Evolutionary conservation across 2,113 vertebrate genomes (phyloP).

Genomic region (Tretioscincus oriximinensis): DNA sequence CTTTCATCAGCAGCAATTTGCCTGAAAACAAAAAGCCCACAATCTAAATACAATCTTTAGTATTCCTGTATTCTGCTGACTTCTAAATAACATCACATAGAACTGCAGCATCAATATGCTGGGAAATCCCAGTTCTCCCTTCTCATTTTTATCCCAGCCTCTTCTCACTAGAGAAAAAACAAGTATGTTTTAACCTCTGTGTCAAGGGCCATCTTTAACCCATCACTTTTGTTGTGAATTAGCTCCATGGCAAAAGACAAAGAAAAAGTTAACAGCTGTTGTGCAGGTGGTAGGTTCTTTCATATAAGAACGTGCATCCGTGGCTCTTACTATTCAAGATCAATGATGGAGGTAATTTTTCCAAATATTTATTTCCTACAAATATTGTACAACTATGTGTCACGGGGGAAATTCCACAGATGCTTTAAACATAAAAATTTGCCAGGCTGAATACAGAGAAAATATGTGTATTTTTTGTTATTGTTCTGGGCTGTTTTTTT

Average conservation of each 20-base stretch:
- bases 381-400: not conserved
- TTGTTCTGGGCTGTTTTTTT: not conserved
- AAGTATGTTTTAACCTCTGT: conserved; percentile 18
- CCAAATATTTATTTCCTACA: not conserved
- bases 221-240: conserved; percentile 14
- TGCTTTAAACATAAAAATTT: not conserved
- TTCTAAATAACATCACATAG: not conserved
- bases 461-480: not conserved
- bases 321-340: not conserved
- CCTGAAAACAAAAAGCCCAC: not conserved
- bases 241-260: not conserved
- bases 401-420: conserved; percentile 22
- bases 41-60: not conserved
- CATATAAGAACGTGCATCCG: conserved; percentile 12
- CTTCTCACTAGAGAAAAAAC: not conserved
- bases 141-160: conserved; percentile 13
- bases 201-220: conserved; percentile 34
- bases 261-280: not conserved
- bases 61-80: conserved; percentile 6
- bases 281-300: not conserved
- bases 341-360: not conserved
- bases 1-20: too few relatives aligned
- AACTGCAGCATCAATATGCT: not conserved
- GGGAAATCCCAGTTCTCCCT: not conserved
- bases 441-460: not conserved